Base-by-base conservation (phyloP, 2,888 invertebrate species). In the Lysandra bellargus region DNA sequence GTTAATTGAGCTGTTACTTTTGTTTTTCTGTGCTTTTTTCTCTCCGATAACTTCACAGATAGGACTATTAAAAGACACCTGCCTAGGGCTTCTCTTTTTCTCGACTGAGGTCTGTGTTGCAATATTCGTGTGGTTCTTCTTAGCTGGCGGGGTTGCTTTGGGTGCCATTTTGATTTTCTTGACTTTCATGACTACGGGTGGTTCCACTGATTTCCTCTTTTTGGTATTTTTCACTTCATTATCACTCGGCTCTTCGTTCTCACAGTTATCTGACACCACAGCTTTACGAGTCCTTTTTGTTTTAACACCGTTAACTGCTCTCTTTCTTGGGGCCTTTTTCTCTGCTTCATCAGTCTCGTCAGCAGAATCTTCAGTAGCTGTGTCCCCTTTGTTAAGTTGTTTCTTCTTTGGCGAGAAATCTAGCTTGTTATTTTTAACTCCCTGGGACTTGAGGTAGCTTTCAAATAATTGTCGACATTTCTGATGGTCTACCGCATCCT, bases 401-500 rank as follows among this genome's bases (percentile, higher is more conserved):
- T 88, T 89, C 64, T 87, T 91, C 76, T 78, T 86, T 37, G 87
- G 81, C 77, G 90, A 90, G 85, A 97, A 97, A 74, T 95, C 95
- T 33, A 98, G 88, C 82, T 96, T 96, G 72, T 95, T 96, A 73
- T 87, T 93, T 78, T 94, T 90, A 69, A 95, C 95, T 9, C 96
- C 96, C 78, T 96, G 89, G 33, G 93, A 90, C 85, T 97, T 96
- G 0, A 98, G 89, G 17, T 96, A 97, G 73, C 90, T 90, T 40
- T 92, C 89, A 82, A 98, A 96, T 23, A 97, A 91, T 81, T 96
- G 95, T 23, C 96, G 95, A 82, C 97, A 96, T 87, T 96, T 96
- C 0, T 95, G 91, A 87, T 98, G 98, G 87, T 98, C 96, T 0
- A 98, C 98, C 17, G 89, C 90, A 30, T 96, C 96, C 84, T 97